Evolutionary conservation across 1,140 invertebrate species (phyloP).

Genomic region (Drosophila arizonae): DNA sequence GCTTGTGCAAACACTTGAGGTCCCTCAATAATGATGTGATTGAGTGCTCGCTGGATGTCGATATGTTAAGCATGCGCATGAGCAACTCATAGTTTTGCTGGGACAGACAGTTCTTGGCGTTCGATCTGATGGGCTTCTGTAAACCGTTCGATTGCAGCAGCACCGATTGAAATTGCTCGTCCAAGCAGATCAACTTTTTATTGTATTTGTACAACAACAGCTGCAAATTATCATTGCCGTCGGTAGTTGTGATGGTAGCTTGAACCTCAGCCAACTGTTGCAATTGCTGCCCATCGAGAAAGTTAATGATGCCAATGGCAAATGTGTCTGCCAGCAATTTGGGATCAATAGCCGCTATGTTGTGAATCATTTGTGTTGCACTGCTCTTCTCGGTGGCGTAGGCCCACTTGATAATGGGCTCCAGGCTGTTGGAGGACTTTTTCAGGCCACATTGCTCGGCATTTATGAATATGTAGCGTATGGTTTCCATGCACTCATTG

Average conservation of each 20-base stretch:
- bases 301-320: constrained; percentile 75
- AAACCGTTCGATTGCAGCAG: background rate
- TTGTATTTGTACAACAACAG: constrained; percentile 68
- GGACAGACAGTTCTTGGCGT: constrained; percentile 61
- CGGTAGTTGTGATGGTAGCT: background rate
- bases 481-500: constrained; percentile 68
- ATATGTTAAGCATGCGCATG: constrained; percentile 65
- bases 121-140: background rate
- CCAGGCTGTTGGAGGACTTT: constrained; percentile 50
- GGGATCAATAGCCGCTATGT: constrained; percentile 63
- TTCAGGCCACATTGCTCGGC: constrained; percentile 55
- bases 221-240: constrained; percentile 5
- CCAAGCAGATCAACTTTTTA: constrained; percentile 58
- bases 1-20: constrained; percentile 46
- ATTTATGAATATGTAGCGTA: constrained; percentile 65
- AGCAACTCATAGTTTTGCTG: constrained; percentile 71
- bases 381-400: constrained; percentile 55
- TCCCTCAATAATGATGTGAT: constrained; percentile 48
- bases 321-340: constrained; percentile 68
- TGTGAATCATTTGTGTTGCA: constrained; percentile 60
- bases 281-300: constrained; percentile 58
- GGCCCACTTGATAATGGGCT: constrained; percentile 64
- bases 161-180: constrained; percentile 14
- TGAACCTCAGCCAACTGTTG: constrained; percentile 24
- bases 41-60: constrained; percentile 42